Conservation (phyloP, 1,140 invertebrate species). For the Drosophila arawakana region DNA sequence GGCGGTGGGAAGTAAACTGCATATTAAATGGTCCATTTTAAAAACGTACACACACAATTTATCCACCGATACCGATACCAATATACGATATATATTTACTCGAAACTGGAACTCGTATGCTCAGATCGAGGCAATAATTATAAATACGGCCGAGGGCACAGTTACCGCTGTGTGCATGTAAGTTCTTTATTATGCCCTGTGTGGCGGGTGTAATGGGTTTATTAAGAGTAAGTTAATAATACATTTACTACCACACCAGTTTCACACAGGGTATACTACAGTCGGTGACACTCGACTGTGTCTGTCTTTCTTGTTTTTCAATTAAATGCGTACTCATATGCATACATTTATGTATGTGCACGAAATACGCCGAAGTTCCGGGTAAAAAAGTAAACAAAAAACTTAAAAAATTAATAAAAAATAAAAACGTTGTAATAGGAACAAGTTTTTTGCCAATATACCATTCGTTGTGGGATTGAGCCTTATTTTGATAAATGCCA, state of each 20-base stretch:
- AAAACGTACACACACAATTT: slow-evolving; percentile 63
- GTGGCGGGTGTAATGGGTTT: too few relatives aligned
- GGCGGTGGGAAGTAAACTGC: slow-evolving; percentile 12
- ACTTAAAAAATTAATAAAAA: slow-evolving; percentile 6
- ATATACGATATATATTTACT: slow-evolving; percentile 23
- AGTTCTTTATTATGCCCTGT: neutral
- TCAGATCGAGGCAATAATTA: slow-evolving; percentile 34
- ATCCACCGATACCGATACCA: slow-evolving; percentile 69
- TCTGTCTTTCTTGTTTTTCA: slow-evolving; percentile 58
- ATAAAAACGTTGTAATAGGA: neutral
- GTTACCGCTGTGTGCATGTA: slow-evolving; percentile 33
- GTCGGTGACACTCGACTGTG: too few relatives aligned
- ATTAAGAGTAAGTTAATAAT: too few relatives aligned
- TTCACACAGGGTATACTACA: too few relatives aligned
- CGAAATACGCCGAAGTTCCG: neutral
- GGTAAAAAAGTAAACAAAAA: slow-evolving; percentile 7
- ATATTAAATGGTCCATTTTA: slow-evolving; percentile 81
- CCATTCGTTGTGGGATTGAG: slow-evolving; percentile 57
- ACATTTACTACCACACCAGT: too few relatives aligned
- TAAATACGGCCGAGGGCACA: slow-evolving; percentile 29
- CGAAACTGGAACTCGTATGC: slow-evolving; percentile 21
- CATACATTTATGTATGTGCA: neutral
- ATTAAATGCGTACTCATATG: slow-evolving; percentile 40
- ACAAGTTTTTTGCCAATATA: slow-evolving; percentile 24
- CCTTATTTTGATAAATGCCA: slow-evolving; percentile 48